Conservation (phyloP, 2,113 vertebrate genomes). For the Corapipo altera region DNA sequence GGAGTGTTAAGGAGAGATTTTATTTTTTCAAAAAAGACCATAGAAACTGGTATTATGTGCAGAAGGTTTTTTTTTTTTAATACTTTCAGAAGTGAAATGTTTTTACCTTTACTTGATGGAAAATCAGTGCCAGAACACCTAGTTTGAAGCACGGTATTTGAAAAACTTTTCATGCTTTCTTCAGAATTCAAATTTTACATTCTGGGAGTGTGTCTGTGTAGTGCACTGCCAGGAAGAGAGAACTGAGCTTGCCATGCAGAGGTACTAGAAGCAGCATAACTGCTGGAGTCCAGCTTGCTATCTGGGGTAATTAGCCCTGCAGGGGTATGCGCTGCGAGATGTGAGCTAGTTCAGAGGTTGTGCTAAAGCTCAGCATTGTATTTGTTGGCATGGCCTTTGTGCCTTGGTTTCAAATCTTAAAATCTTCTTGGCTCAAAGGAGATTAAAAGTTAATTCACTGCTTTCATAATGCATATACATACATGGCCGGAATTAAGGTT, state of each 20-base stretch:
- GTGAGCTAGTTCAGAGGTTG: background rate
- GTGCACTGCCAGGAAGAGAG: background rate
- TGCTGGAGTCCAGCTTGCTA: background rate
- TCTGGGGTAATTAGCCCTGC: constrained; percentile 35
- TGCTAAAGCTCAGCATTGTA: constrained; percentile 1
- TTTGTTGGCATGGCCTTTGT: constrained; percentile 45
- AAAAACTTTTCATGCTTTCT: background rate
- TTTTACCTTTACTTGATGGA: background rate
- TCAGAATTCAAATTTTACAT: background rate
- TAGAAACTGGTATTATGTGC: background rate
- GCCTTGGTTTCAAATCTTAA: constrained; percentile 42
- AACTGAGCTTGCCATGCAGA: background rate
- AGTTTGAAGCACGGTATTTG: background rate
- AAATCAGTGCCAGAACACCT: background rate
- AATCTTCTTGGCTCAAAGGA: constrained; percentile 44
- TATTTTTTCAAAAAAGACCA: background rate
- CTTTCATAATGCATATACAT: background rate
- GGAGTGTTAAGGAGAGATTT: background rate
- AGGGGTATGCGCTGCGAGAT: background rate
- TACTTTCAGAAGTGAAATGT: rapidly evolving
- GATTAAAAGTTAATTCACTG: constrained; percentile 61
- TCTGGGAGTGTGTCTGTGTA: background rate
- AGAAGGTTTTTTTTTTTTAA: background rate
- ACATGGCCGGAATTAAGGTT: background rate
- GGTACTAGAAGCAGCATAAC: background rate